These are phyloP conservation scores for Hylaeus volcanicus DNA, from an alignment of 1,140 invertebrate genomes.

Conservation along the genomic window DNA sequence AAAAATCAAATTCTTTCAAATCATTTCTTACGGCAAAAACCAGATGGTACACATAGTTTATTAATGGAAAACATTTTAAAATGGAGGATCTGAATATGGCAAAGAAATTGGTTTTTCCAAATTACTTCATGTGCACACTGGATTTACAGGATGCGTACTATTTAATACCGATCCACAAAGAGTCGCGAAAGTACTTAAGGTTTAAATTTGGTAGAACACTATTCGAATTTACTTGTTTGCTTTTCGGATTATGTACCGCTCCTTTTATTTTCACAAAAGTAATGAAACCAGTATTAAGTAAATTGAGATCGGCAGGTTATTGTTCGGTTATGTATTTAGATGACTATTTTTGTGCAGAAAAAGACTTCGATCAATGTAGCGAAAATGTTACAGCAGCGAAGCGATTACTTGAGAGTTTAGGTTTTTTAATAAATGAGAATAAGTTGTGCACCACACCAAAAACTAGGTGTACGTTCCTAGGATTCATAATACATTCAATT, in stretches of 20 bases:
- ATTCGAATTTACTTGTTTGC: constrained; percentile 59
- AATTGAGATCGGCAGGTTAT: no score
- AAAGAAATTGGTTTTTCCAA: constrained; percentile 20
- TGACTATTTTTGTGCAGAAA: constrained; percentile 10
- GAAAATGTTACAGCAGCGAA: no score
- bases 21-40: no score
- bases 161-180: constrained; percentile 19
- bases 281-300: constrained; percentile 47
- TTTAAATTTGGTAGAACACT: constrained; percentile 44
- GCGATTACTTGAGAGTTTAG: no score
- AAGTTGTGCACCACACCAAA: no score
- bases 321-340: neutral
- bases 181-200: constrained; percentile 45
- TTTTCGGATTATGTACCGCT: constrained; percentile 49
- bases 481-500: no score
- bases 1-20: no score
- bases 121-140: constrained; percentile 46
- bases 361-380: no score
- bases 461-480: no score
- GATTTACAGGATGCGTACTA: constrained; percentile 26
- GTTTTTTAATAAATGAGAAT: no score
- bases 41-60: no score
- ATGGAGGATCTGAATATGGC: constrained; percentile 50
- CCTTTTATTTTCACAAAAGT: constrained; percentile 60
- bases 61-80: constrained; percentile 56